Percentiles rank a stretch among this genome's conserved stretches.
These are phyloP conservation scores for Apostichopus parvimensis DNA, from an alignment of 35 echinoderm and acorn worm species.

Conservation along the genomic window DNA sequence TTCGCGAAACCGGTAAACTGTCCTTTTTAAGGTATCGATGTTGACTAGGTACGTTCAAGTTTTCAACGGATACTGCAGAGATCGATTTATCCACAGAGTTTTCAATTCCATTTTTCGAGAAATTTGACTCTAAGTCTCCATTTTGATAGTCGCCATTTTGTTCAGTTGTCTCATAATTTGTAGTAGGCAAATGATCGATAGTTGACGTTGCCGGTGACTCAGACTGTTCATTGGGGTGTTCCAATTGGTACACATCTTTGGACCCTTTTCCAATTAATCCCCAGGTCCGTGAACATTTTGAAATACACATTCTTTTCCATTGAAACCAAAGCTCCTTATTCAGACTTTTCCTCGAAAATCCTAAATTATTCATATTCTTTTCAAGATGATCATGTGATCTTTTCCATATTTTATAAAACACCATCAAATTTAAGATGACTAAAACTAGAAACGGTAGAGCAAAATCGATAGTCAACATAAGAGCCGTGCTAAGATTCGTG, in stretches of 20 bases:
- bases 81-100: background rate
- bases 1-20: background rate
- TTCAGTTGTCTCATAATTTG: background rate
- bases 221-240: background rate
- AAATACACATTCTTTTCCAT: constrained; percentile 22
- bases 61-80: background rate
- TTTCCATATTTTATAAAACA: constrained; percentile 44
- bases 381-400: constrained; percentile 16
- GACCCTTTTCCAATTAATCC: background rate
- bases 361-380: constrained; percentile 34
- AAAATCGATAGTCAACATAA: constrained; percentile 18
- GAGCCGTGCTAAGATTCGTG: background rate
- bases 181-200: background rate
- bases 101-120: background rate
- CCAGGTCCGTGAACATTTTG: background rate
- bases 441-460: background rate
- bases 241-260: background rate
- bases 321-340: background rate
- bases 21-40: background rate
- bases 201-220: background rate
- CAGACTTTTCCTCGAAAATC: constrained; percentile 10
- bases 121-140: background rate
- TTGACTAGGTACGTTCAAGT: too few species aligned
- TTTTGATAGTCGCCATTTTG: background rate
- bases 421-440: constrained; percentile 4